Evolutionary conservation across 2,888 invertebrate genomes (phyloP).

Genomic region (Drosophila austrosaltans): DNA sequence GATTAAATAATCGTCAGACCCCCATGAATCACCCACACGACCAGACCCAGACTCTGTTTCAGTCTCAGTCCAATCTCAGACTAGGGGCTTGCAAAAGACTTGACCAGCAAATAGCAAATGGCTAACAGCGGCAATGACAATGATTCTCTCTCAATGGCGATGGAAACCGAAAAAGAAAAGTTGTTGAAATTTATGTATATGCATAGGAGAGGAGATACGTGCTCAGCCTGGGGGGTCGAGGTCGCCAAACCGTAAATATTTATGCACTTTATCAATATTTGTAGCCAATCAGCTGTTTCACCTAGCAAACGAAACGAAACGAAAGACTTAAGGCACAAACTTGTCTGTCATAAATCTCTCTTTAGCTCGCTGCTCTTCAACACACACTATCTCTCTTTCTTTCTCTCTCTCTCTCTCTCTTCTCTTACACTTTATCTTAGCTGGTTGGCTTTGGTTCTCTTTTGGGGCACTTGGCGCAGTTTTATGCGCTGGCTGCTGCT

Average conservation of each 20-base stretch:
- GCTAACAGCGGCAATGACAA: constrained; percentile 11
- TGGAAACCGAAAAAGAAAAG: constrained; percentile 49
- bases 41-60: constrained; percentile 1
- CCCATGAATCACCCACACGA: constrained; percentile 45
- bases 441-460: constrained; percentile 37
- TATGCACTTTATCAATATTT: constrained; percentile 68
- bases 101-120: neutral
- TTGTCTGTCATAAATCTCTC: constrained; percentile 74
- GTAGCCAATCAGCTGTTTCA: constrained; percentile 69
- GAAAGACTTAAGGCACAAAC: constrained; percentile 74
- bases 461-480: constrained; percentile 65
- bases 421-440: constrained; percentile 35
- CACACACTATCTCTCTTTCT: constrained; percentile 23
- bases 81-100: constrained; percentile 24
- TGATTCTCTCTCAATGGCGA: constrained; percentile 11
- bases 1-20: constrained; percentile 69
- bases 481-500: constrained; percentile 75
- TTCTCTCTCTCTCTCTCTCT: constrained; percentile 17
- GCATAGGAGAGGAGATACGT: constrained; percentile 31
- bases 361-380: constrained; percentile 43
- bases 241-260: constrained; percentile 74
- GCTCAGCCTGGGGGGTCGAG: constrained; percentile 70
- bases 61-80: constrained; percentile 18
- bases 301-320: constrained; percentile 32
- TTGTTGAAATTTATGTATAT: constrained; percentile 59